These are phyloP conservation scores for Drosophila hydei DNA, from an alignment of 1,140 invertebrate genomes.

Conservation along the genomic window DNA sequence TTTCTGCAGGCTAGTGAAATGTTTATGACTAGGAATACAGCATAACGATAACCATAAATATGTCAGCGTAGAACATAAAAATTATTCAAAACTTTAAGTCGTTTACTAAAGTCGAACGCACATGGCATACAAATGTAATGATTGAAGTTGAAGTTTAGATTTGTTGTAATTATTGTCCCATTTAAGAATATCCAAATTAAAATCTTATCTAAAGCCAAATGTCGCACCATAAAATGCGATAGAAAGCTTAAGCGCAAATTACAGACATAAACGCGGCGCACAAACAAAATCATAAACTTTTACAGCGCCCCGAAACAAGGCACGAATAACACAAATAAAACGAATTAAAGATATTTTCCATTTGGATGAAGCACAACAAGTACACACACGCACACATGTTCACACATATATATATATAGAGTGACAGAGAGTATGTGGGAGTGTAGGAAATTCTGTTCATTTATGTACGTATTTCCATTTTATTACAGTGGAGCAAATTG, in stretches of 20 bases:
- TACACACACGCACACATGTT: conserved; percentile 7
- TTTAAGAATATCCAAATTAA: conserved; percentile 32
- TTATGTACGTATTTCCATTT: conserved; percentile 63
- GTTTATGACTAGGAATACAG: conserved; percentile 14
- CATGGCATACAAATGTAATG: not conserved
- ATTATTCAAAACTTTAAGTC: not conserved
- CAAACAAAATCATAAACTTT: conserved; percentile 50
- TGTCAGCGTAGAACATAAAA: conserved; percentile 22
- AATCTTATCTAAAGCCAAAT: conserved; percentile 34
- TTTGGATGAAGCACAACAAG: conserved; percentile 18
- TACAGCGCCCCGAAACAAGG: conserved; percentile 33
- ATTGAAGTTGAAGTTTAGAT: not conserved
- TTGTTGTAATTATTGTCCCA: conserved; percentile 26
- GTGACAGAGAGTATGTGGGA: not conserved
- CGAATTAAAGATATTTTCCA: conserved; percentile 44
- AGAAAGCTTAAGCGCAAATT: conserved; percentile 40
- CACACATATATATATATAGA: not conserved
- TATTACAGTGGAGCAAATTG: conserved; percentile 83
- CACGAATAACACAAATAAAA: conserved; percentile 43
- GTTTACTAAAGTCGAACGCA: not conserved
- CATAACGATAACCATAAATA: conserved; percentile 24
- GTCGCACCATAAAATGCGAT: conserved; percentile 42
- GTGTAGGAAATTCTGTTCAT: conserved; percentile 11
- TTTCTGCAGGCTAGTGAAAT: conserved; percentile 30
- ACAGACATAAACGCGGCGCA: conserved; percentile 35